Evolutionary conservation across 2,797 vertebrate species (phyloP), one percentile per base, ranked within the genome.

Genomic region (Tarsius wallacei): DNA sequence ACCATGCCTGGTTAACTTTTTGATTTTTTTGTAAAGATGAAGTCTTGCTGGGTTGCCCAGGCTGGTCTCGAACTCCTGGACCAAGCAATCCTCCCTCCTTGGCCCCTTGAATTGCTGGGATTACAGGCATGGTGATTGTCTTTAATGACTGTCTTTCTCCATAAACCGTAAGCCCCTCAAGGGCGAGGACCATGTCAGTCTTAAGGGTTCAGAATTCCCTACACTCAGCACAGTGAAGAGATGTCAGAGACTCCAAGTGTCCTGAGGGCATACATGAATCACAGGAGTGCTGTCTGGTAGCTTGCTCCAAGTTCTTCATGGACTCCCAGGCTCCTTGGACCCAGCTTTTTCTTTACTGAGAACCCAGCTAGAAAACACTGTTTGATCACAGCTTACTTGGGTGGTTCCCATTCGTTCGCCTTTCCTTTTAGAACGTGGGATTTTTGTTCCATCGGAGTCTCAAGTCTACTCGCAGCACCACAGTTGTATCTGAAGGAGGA

Each of bases 361-460:
- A 71, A 77, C 70, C 70, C 59, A 47, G 2, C n/a, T 47, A 28
- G 81, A 74, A 28, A 70, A 51, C 2, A 2, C 63, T 36, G 6
- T 57, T 87, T 82, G 61, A 22, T 93, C 64, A 90, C 28, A 63
- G 26, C 36, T 63, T 70, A 63, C n/a, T 26, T 22, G 51, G 51
- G 21, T 93, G 21, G n/a, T 74, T 94, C 90, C 81, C 64, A 77
- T 64, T 68, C 7, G 5, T 42, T 64, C 1, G 24, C 78, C 94
- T 94, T 70, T 85, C 19, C 90, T 85, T n/a, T 4, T 1, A 21
- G 63, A 19, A 6, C n/a, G 21, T 36, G 47, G 59, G 55, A 47
- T 78, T 95, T 95, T 95, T 82, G 49, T 87, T 90, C 57, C 59
- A 57, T 28, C 90, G 64, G 49, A 57, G 31, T 81, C 42, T 90